Evolutionary conservation across 2,888 invertebrate genomes (phyloP).

Genomic region (Apeira syringaria): DNA sequence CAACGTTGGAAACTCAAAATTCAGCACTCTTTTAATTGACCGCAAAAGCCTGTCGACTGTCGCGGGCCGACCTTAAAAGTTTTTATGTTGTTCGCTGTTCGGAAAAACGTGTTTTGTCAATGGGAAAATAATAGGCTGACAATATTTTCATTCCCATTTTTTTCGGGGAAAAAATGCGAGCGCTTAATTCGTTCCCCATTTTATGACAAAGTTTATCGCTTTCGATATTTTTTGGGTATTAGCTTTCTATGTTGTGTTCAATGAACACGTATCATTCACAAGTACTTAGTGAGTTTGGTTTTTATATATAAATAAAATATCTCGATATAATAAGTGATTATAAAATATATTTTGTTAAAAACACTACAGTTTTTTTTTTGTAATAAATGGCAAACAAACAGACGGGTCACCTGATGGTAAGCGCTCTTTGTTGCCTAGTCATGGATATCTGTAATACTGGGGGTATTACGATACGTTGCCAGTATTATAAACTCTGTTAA

Average conservation of each 20-base stretch:
- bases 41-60: slow-evolving; percentile 40
- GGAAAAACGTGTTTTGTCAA: slow-evolving; percentile 27
- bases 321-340: too few relatives aligned
- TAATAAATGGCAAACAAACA: too few relatives aligned
- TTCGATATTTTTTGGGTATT: slow-evolving; percentile 18
- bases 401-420: too few relatives aligned
- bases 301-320: too few relatives aligned
- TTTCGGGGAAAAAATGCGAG: slow-evolving; percentile 9
- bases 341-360: too few relatives aligned
- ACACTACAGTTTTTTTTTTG: too few relatives aligned
- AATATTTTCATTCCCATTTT: slow-evolving; percentile 23
- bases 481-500: too few relatives aligned
- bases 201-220: slow-evolving; percentile 21
- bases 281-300: too few relatives aligned
- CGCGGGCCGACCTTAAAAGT: slow-evolving; percentile 39
- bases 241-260: slow-evolving; percentile 15
- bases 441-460: too few relatives aligned
- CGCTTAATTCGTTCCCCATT: slow-evolving; percentile 15
- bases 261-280: not conserved
- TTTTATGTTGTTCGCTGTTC: slow-evolving; percentile 41
- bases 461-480: too few relatives aligned
- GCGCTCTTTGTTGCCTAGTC: too few relatives aligned
- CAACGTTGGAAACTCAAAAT: slow-evolving; percentile 43
- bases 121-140: slow-evolving; percentile 29
- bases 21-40: slow-evolving; percentile 54